These are phyloP conservation scores for Rosalia funebris DNA, from an alignment of 2,888 invertebrate species.

Conservation along the genomic window DNA sequence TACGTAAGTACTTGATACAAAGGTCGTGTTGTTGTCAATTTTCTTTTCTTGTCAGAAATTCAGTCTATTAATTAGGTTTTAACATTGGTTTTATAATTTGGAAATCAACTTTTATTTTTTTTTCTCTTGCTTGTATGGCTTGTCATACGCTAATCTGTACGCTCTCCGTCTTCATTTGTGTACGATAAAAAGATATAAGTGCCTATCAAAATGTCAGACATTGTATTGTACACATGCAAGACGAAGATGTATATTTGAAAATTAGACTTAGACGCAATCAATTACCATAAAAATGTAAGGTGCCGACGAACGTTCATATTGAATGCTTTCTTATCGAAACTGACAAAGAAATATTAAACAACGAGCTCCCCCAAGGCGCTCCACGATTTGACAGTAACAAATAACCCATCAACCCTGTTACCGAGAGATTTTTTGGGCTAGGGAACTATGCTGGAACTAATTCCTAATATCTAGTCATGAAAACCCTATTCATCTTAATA, in stretches of 20 bases:
- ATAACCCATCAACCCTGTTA: slow-evolving; percentile 28
- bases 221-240: neutral
- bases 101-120: too few relatives aligned
- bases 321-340: slow-evolving; percentile 13
- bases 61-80: too few relatives aligned
- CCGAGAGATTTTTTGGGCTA: neutral
- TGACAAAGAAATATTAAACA: slow-evolving; percentile 35
- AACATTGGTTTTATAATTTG: too few relatives aligned
- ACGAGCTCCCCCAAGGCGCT: slow-evolving; percentile 20
- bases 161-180: too few relatives aligned
- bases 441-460: neutral
- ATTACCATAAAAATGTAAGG: neutral
- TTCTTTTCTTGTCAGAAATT: too few relatives aligned
- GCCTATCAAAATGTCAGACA: neutral
- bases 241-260: neutral
- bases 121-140: too few relatives aligned
- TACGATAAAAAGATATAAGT: too few relatives aligned
- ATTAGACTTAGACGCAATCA: neutral
- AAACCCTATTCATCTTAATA: neutral
- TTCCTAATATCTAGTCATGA: neutral
- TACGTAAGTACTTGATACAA: too few relatives aligned
- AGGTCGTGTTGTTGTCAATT: too few relatives aligned
- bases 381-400: slow-evolving; percentile 35
- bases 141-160: too few relatives aligned
- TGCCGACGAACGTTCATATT: neutral